Evolutionary conservation across 2,888 invertebrate genomes (phyloP).

Genomic region (Notodonta ziczac): DNA sequence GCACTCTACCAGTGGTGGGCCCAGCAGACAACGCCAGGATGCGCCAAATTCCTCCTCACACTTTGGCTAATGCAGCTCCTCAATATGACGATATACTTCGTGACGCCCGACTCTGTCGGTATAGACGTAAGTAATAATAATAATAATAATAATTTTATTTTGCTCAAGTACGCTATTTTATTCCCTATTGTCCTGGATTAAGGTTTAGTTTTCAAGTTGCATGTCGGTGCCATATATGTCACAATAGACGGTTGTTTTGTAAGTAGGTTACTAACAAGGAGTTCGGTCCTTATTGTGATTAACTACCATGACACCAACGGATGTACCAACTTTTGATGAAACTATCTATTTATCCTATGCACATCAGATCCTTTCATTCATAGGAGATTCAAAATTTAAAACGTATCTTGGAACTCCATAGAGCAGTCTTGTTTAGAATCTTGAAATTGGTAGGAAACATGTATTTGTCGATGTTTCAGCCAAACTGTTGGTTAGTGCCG

Average conservation of each 20-base stretch:
- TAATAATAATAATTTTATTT: no score
- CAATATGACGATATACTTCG: constrained; percentile 85
- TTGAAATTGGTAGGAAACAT: background rate
- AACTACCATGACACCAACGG: no score
- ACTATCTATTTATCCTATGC: no score
- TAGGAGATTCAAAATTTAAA: no score
- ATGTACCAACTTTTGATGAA: no score
- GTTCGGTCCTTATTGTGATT: background rate
- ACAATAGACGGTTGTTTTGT: constrained; percentile 12
- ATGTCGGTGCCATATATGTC: background rate
- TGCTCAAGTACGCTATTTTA: constrained; percentile 37
- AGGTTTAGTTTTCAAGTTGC: constrained; percentile 5
- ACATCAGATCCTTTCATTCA: no score
- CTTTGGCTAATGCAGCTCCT: constrained; percentile 91
- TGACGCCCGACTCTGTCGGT: constrained; percentile 68
- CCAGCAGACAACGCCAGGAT: constrained; percentile 91
- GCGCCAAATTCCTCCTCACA: constrained; percentile 90
- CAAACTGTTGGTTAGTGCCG: constrained; percentile 75
- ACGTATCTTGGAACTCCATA: no score
- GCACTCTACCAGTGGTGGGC: constrained; percentile 95
- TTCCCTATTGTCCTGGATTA: background rate
- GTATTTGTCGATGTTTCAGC: constrained; percentile 47
- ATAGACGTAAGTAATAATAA: constrained; percentile 85
- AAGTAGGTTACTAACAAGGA: constrained; percentile 14
- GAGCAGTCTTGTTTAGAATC: no score